phyloP scores from a whole-genome alignment of 92 coral and sea anemone species.

The Heteractis magnifica region DNA sequence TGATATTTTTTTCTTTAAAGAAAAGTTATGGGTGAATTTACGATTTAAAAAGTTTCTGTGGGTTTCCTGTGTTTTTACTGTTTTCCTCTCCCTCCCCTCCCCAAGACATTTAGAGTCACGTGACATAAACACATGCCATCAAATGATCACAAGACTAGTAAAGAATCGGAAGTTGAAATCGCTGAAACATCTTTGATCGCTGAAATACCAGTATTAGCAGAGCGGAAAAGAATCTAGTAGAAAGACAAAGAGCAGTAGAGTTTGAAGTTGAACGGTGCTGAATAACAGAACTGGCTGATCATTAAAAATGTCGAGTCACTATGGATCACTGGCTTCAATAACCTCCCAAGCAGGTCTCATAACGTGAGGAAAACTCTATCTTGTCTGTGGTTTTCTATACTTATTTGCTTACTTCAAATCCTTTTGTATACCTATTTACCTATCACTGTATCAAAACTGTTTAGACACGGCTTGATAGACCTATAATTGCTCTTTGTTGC shows the following conservation, averaged over 20 bases:
- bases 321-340: conserved; percentile 10
- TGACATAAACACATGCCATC: conserved; percentile 4
- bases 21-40: too few relatives aligned
- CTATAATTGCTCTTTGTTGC: too few relatives aligned
- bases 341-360: not conserved
- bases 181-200: not conserved
- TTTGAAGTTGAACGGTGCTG: not conserved
- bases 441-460: too few relatives aligned
- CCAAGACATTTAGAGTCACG: not conserved
- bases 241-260: not conserved
- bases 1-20: too few relatives aligned
- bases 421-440: too few relatives aligned
- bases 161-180: not conserved
- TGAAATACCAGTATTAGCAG: not conserved
- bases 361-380: not conserved
- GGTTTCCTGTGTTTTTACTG: too few relatives aligned
- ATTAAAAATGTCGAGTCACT: not conserved
- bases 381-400: not conserved
- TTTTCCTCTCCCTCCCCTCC: too few relatives aligned
- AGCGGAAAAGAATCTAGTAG: not conserved
- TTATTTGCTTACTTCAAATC: too few relatives aligned
- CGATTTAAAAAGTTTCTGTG: too few relatives aligned
- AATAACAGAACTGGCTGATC: not conserved
- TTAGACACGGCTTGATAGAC: too few relatives aligned
- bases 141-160: not conserved